Evolutionary conservation across 2,888 invertebrate genomes (phyloP).

Genomic region (Tiliacea aurago): DNA sequence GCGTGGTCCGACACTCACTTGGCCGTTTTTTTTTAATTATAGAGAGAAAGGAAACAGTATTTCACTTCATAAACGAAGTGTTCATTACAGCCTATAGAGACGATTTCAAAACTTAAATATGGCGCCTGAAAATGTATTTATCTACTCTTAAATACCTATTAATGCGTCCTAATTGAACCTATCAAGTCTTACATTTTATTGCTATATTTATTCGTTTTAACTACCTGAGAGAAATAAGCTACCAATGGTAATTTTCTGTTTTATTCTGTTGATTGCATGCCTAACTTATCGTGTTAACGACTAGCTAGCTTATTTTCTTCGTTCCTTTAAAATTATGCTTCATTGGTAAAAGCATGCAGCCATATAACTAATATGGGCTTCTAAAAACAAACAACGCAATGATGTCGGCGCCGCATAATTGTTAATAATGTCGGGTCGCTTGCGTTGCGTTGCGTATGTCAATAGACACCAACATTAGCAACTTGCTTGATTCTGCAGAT

Average conservation of each 20-base stretch:
- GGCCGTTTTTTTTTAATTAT: conserved; percentile 36
- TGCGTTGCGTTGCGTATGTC: conserved; percentile 65
- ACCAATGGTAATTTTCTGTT: conserved; percentile 59
- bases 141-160: conserved; percentile 57
- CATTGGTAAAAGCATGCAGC: conserved; percentile 51
- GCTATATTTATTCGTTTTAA: conserved; percentile 52
- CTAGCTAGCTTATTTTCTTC: conserved; percentile 59
- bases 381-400: conserved; percentile 72
- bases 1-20: too few species aligned
- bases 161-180: conserved; percentile 54
- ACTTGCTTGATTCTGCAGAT: conserved; percentile 62
- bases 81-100: conserved; percentile 35
- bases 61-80: conserved; percentile 36
- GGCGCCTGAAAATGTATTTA: conserved; percentile 31
- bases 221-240: conserved; percentile 70
- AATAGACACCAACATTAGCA: conserved; percentile 69
- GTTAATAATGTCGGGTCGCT: conserved; percentile 73
- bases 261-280: conserved; percentile 58
- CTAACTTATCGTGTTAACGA: conserved; percentile 60
- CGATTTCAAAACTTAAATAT: conserved; percentile 46
- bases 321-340: conserved; percentile 57
- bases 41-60: conserved; percentile 47
- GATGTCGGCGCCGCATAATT: conserved; percentile 82
- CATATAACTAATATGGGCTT: conserved; percentile 53
- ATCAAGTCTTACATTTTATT: conserved; percentile 65